Base-by-base conservation (phyloP, 2,888 invertebrate genomes). In the Agonopterix heracliana region DNA sequence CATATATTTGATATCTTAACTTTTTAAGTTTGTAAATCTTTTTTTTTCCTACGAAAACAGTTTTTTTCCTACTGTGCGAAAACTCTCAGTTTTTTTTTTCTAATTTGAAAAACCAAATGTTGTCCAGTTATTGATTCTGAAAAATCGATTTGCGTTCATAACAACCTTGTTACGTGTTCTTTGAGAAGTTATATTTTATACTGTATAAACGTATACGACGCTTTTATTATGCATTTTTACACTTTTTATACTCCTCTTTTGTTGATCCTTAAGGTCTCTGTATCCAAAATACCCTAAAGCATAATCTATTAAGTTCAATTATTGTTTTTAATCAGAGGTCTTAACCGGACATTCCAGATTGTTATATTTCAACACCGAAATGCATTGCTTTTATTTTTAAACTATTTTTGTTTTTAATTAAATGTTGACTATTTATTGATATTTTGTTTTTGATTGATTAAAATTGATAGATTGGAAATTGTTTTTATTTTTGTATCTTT, bases 261-360 rank as follows among this genome's bases (percentile, higher is more conserved):
- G 14, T 55, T 53, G 50, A 61, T 64, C 64, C 60, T 59, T 69
- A 66, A 66, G 68, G 57, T 70, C 56, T 62, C 66, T 62, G 26
- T 26, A 26, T 26, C 26, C 26, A 26, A 26, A 26, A 26, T 26
- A 26, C 26, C 26, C 26, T 3, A 26, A 26, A 26, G 26, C 26
- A 5, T 26, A 26, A 26, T 7, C 1, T 26, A 5, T 41, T 12
- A 51, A 48, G 54, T 59, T 63, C 5, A 26, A 26, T 26, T 26
- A 26, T 26, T 7, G 5, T 26, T 26, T 26, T 26, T 26, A 3
- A 26, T 55, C 51, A 57, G 66, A 59, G 64, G 61, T 63, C 66
- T 71, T 68, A 63, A 66, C 56, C 59, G 64, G 69, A 65, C 78
- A 77, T 78, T 78, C 75, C 74, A 70, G 51, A 43, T 26, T 51